These are phyloP conservation scores for Tinea pellionella DNA, from an alignment of 2,888 invertebrate genomes.

Conservation along the genomic window DNA sequence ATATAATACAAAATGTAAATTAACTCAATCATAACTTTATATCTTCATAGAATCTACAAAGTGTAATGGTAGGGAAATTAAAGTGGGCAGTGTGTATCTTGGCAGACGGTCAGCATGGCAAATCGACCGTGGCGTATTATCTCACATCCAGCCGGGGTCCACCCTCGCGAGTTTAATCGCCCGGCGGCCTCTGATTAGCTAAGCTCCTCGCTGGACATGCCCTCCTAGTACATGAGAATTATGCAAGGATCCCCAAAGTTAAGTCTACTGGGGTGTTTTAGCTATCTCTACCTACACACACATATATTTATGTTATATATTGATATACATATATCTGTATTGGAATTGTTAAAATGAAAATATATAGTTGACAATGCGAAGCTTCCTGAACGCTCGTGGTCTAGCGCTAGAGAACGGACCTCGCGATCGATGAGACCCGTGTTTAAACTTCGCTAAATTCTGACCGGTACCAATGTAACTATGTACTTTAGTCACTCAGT, in stretches of 20 bases:
- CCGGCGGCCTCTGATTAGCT: constrained; percentile 60
- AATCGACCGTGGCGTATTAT: constrained; percentile 64
- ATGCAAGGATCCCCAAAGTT: constrained; percentile 33
- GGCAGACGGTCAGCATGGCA: constrained; percentile 30
- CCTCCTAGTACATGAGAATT: constrained; percentile 45
- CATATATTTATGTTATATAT: neutral
- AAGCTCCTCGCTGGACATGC: constrained; percentile 50
- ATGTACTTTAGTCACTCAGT: too few species aligned
- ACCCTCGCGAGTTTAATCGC: constrained; percentile 43
- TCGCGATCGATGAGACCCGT: too few species aligned
- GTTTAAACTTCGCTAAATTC: too few species aligned
- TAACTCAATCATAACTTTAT: too few species aligned
- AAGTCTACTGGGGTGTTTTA: neutral
- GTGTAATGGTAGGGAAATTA: neutral
- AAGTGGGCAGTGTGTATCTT: neutral
- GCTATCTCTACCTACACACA: neutral
- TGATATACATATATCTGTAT: neutral
- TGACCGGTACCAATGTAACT: too few species aligned
- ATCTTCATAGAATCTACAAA: too few species aligned
- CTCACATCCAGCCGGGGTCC: constrained; percentile 36
- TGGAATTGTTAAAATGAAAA: too few species aligned
- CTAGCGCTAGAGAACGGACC: too few species aligned
- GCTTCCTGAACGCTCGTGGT: too few species aligned
- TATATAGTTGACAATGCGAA: too few species aligned
- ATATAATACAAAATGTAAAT: too few species aligned